Base-by-base conservation (phyloP, 2,888 invertebrate species). In the Synanthedon vespiformis region DNA sequence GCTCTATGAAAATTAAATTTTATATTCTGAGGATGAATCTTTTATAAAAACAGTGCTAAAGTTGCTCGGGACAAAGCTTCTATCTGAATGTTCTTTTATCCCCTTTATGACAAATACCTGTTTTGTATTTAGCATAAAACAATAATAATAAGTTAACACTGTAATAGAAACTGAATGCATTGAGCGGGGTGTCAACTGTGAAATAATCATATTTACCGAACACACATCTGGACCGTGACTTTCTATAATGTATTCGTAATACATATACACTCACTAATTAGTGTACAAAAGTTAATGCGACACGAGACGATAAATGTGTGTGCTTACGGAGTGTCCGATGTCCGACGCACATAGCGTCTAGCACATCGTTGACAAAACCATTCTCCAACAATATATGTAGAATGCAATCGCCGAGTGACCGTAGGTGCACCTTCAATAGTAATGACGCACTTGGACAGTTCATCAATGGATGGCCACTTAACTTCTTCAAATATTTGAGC, bases 171-270 rank as follows among this genome's bases (percentile, higher is more conserved):
- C 8, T 34, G 34, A 34, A 34, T 34, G 34, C 10, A 10, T 34
- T 10, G 34, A 34, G 10, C n/a, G 14, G 13, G n/a, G 47, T 44
- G 13, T 44, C 47, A 44, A n/a, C 47, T n/a, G 13, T 44, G 13
- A 77, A 77, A 73, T 73, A 74, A 75, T 76, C 71, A 10, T 86
- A 76, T 86, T 86, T 84, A 77, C 80, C 69, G 74, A 83, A 74
- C 78, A 83, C 75, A 84, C 82, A 83, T 77, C 76, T 83, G 80
- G 76, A 75, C 76, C 77, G 71, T 73, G 78, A 81, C 79, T 83
- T 84, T 83, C 84, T 82, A 82, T 84, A 80, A 83, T 72, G 80
- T 84, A 84, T 85, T 83, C 84, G 77, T 80, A 83, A 76, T 81
- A 80, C 34, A 34, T 34, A 34, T 76, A 78, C 83, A 80, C 81